Percentiles rank a stretch among this genome's conserved stretches.
phyloP scores from a whole-genome alignment of 2,888 invertebrate species.

The Aethes cnicana region DNA sequence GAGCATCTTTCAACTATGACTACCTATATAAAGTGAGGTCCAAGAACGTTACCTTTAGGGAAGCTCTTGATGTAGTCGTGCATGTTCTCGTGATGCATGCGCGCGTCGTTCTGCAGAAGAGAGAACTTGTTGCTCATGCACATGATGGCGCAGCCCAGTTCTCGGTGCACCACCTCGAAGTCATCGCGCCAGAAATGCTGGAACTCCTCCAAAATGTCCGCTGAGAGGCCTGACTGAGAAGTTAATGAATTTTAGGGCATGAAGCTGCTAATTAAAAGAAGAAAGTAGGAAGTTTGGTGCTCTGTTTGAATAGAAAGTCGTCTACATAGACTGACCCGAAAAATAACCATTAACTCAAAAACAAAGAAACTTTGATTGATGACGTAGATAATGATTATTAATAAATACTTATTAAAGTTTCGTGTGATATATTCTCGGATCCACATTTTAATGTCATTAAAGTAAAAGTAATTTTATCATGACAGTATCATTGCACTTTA shows the following conservation, averaged over 20 bases:
- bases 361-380: no score
- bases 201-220: constrained; percentile 68
- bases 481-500: no score
- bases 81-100: constrained; percentile 73
- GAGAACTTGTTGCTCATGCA: constrained; percentile 77
- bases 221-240: constrained; percentile 62
- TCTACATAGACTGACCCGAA: no score
- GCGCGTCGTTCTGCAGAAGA: constrained; percentile 65
- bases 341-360: no score
- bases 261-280: no score
- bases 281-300: not conserved
- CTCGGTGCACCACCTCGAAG: constrained; percentile 72
- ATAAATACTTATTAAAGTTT: no score
- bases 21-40: no score
- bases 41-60: constrained; percentile 67
- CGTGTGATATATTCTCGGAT: no score
- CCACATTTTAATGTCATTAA: no score
- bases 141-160: constrained; percentile 75
- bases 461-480: no score
- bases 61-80: constrained; percentile 70
- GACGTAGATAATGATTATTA: no score
- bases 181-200: constrained; percentile 75
- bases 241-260: not conserved
- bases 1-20: no score
- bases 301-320: not conserved